phyloP scores from a whole-genome alignment of 2,797 vertebrate species.

The Lagodon rhomboides region DNA sequence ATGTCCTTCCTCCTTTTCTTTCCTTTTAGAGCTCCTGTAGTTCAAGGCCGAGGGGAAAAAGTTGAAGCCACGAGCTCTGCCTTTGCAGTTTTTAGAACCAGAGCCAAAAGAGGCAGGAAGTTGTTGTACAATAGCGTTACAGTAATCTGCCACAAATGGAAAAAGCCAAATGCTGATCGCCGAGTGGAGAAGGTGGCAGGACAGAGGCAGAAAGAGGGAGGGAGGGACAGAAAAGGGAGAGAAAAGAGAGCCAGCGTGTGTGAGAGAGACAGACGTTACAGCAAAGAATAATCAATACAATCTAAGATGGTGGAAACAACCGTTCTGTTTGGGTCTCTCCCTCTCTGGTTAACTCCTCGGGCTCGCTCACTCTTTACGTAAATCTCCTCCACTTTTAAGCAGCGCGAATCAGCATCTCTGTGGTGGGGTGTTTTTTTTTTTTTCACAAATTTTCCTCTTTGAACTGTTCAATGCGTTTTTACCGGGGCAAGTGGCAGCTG shows the following conservation, averaged over 20 bases:
- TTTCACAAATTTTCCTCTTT: conserved; percentile 24
- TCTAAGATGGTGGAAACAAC: conserved; percentile 81
- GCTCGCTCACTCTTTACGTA: conserved; percentile 18
- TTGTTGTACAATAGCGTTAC: conserved; percentile 90
- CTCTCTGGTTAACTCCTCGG: conserved; percentile 17
- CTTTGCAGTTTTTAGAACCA: conserved; percentile 77
- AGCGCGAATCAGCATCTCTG: conserved; percentile 40
- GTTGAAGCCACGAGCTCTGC: conserved; percentile 76
- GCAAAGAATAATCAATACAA: conserved; percentile 78
- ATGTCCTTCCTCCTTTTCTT: conserved; percentile 73
- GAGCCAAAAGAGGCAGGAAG: conserved; percentile 86
- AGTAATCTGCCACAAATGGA: conserved; percentile 89
- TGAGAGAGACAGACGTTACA: conserved; percentile 61
- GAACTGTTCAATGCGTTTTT: conserved; percentile 61
- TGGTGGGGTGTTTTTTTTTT: background rate
- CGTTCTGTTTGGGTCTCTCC: conserved; percentile 46
- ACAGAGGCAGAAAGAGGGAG: conserved; percentile 66
- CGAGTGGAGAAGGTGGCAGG: conserved; percentile 77
- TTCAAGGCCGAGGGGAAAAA: conserved; percentile 73
- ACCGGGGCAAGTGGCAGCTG: conserved; percentile 83
- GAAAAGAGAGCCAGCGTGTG: conserved; percentile 60
- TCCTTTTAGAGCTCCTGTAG: conserved; percentile 66
- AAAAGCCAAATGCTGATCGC: conserved; percentile 88
- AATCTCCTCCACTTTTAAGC: conserved; percentile 37
- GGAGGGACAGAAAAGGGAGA: conserved; percentile 61